Base-by-base conservation (phyloP, 2,888 invertebrate species). In the Ennomos quercinarius region DNA sequence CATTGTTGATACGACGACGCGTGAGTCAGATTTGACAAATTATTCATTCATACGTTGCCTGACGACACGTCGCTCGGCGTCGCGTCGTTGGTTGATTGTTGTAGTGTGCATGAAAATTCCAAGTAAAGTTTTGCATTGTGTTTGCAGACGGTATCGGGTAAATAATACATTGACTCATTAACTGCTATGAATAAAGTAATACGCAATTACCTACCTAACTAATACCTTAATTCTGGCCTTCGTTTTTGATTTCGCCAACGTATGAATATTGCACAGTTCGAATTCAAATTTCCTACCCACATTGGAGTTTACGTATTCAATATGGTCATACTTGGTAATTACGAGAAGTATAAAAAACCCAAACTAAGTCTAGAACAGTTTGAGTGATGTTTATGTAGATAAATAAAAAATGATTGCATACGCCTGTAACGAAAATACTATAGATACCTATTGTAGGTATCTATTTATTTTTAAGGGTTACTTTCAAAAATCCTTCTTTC, bases 1-100 rank as follows among this genome's bases (percentile, higher is more conserved):
- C 62, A 67, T 68, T 70, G 64, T 68, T 66, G 62, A 61, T 59
- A 67, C 51, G 55, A 44, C 35, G 50, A 57, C n/a, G n/a, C n/a
- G 50, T 69, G 69, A 69, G 50, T 69, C 69, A 68, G 64, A 61
- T 63, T 57, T 63, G 52, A 47, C 61, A 38, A 64, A 66, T 70
- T 64, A 66, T 62, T 65, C 63, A 70, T 70, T 65, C 63, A 70
- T 64, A 63, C 57, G 55, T 64, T 56, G 57, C 52, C 49, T 34
- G 47, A 48, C 43, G 53, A 40, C 27, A 27, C 27, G 27, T 27
- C 6, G 27, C 17, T 27, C 27, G 27, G 27, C 6, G 27, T 27
- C 27, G 27, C 41, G 55, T 34, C 55, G 45, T 38, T 50, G 58
- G 46, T 62, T 57, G 60, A 58, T 59, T 65, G 57, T 64, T 56